These are phyloP conservation scores for Chloroceryle aenea DNA, from an alignment of 2,113 vertebrate genomes.

Conservation along the genomic window DNA sequence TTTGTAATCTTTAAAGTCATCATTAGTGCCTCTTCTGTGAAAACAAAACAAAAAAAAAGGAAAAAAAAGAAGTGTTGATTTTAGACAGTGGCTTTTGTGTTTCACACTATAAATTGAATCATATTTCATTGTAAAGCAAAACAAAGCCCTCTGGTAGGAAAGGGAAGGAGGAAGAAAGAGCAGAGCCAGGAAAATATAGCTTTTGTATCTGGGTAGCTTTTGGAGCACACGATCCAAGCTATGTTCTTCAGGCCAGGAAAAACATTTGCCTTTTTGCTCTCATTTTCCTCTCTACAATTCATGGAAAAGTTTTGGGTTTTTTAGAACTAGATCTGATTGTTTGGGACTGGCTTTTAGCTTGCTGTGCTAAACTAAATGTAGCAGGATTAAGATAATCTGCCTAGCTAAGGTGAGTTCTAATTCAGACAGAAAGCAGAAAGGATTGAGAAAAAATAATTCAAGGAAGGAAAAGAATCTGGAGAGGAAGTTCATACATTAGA, in stretches of 20 bases:
- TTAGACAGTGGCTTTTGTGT: background rate
- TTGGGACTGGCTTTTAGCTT: background rate
- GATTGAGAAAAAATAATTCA: background rate
- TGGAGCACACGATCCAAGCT: background rate
- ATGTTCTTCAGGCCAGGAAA: slow-evolving; percentile 2
- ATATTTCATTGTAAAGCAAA: background rate
- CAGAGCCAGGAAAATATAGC: background rate
- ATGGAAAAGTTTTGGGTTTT: background rate
- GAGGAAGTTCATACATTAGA: background rate
- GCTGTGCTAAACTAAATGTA: background rate
- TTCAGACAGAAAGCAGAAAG: background rate
- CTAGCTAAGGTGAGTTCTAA: background rate
- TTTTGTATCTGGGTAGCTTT: background rate
- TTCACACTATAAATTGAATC: background rate
- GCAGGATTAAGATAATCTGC: background rate
- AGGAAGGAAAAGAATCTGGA: background rate
- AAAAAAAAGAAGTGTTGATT: background rate
- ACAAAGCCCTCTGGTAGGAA: slow-evolving; percentile 14
- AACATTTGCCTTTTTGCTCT: background rate
- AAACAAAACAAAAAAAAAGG: background rate
- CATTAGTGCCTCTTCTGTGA: background rate
- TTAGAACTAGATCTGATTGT: background rate
- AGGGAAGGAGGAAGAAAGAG: background rate
- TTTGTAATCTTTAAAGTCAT: background rate
- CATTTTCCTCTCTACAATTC: background rate